phyloP scores from a whole-genome alignment of 2,797 vertebrate species.

The Clarias fuscus region DNA sequence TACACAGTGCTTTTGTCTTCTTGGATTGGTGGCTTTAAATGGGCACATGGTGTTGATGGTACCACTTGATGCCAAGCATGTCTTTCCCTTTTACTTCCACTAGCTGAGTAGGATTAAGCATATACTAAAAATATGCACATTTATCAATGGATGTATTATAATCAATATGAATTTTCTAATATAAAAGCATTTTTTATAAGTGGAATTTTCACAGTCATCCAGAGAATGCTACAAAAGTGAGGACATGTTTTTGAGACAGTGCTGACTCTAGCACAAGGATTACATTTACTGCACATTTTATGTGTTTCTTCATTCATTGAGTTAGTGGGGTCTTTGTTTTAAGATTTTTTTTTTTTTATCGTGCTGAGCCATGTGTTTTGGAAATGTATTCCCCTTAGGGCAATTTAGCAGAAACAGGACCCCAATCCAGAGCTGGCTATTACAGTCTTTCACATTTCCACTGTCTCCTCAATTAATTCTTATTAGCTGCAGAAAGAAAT shows the following conservation, averaged over 20 bases:
- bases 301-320: not conserved
- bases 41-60: not conserved
- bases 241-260: slow-evolving; percentile 7
- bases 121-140: not conserved
- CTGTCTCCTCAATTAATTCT: not conserved
- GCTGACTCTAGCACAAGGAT: slow-evolving; percentile 16
- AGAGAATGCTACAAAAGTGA: not conserved
- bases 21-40: not conserved
- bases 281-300: not conserved
- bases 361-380: slow-evolving; percentile 14
- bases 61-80: not conserved
- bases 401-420: not conserved
- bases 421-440: not conserved
- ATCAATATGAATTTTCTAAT: not conserved
- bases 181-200: not conserved
- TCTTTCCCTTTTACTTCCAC: not conserved
- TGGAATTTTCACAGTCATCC: too few relatives aligned
- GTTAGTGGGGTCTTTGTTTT: not conserved
- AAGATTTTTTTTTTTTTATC: not conserved
- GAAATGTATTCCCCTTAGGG: not conserved
- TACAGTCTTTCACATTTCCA: not conserved
- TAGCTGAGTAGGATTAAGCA: not conserved
- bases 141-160: not conserved
- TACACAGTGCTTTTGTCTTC: not conserved
- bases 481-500: not conserved